A percentile compares a stretch with the other conserved stretches of the same genome.
Evolutionary conservation across 2,113 vertebrate species (phyloP).

Genomic region (Larimichthys polyactis): DNA sequence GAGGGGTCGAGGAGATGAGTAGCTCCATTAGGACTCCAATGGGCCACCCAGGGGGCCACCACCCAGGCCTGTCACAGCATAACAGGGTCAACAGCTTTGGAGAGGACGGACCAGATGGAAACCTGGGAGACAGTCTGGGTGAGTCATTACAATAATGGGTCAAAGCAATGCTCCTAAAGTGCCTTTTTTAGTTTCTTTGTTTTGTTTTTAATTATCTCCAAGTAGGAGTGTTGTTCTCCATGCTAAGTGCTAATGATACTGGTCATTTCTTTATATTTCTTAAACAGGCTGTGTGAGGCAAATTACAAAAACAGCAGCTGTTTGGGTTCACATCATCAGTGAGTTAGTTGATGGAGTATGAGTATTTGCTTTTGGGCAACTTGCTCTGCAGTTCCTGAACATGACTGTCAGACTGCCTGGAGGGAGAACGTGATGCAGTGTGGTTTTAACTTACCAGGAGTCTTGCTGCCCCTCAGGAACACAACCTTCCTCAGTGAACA

Average conservation of each 20-base stretch:
- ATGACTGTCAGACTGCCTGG: too few species aligned
- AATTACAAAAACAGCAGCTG: too few species aligned
- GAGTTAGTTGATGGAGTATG: too few species aligned
- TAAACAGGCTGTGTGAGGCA: too few species aligned
- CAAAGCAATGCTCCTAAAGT: background rate
- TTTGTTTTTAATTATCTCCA: background rate
- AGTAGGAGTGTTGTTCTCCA: too few species aligned
- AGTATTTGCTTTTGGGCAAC: too few species aligned
- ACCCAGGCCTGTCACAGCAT: constrained; percentile 87
- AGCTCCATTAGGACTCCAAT: constrained; percentile 89
- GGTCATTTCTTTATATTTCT: background rate
- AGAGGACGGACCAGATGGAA: constrained; percentile 90
- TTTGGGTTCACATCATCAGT: too few species aligned
- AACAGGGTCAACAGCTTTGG: constrained; percentile 90
- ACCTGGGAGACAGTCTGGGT: constrained; percentile 91
- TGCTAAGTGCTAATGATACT: background rate
- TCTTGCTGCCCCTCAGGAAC: too few species aligned
- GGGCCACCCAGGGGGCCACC: constrained; percentile 85
- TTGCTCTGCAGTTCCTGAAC: too few species aligned
- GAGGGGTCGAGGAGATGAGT: constrained; percentile 88
- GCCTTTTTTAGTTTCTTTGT: background rate
- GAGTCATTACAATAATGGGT: constrained; percentile 70
- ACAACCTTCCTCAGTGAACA: too few species aligned
- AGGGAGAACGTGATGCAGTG: too few species aligned
- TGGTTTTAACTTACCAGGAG: too few species aligned